phyloP scores from a whole-genome alignment of 37 sponge, comb jelly and placozoan species.

The Dysidea cf. avara region DNA sequence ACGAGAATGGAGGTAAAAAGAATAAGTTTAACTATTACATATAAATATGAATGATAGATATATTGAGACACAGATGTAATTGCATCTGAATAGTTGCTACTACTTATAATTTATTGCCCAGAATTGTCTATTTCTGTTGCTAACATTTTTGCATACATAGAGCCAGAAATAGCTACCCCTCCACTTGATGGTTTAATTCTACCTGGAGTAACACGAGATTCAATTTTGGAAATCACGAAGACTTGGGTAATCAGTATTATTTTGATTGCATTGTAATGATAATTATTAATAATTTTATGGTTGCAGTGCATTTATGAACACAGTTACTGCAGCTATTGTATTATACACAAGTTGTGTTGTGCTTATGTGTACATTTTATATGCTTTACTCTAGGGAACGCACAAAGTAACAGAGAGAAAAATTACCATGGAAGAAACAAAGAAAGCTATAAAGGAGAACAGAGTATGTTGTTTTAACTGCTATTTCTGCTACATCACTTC shows the following conservation, averaged over 20 bases:
- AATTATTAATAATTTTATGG: background rate
- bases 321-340: background rate
- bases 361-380: too few relatives aligned
- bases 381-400: slow-evolving; percentile 72
- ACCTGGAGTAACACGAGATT: slow-evolving; percentile 93
- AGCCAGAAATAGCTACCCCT: slow-evolving; percentile 96
- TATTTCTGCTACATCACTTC: too few relatives aligned
- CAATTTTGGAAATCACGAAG: slow-evolving; percentile 78
- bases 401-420: slow-evolving; percentile 84
- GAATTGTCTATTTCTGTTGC: background rate
- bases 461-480: slow-evolving; percentile 55
- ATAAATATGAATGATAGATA: too few relatives aligned
- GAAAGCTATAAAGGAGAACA: slow-evolving; percentile 69
- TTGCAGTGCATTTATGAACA: background rate
- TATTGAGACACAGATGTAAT: too few relatives aligned
- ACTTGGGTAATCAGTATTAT: slow-evolving; percentile 88
- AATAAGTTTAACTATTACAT: too few relatives aligned
- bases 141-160: slow-evolving; percentile 23
- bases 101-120: too few relatives aligned
- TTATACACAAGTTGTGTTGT: background rate
- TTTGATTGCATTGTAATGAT: too few relatives aligned
- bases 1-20: slow-evolving; percentile 90
- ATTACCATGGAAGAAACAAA: slow-evolving; percentile 87
- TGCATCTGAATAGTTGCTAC: too few relatives aligned
- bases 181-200: slow-evolving; percentile 92